Evolutionary conservation across 2,797 vertebrate species (phyloP).

Genomic region (Trachurus trachurus): DNA sequence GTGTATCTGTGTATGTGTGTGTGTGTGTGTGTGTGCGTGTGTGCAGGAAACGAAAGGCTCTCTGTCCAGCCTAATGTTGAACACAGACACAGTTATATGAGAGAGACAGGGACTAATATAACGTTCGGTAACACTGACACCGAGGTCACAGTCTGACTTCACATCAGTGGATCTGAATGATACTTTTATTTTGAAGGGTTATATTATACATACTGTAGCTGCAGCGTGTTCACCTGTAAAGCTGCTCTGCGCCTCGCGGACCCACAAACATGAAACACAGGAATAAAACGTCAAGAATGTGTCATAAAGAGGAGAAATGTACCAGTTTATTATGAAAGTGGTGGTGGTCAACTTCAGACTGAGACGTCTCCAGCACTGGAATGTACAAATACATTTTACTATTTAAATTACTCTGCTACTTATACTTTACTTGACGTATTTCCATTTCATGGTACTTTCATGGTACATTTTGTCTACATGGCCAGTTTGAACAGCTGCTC

Average conservation of each 20-base stretch:
- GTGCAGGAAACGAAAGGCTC: conserved; percentile 45
- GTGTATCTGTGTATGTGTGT: conserved; percentile 44
- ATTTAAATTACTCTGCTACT: too few species aligned
- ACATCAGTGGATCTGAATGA: conserved; percentile 20
- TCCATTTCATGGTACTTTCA: too few species aligned
- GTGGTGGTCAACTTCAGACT: neutral
- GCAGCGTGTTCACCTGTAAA: conserved; percentile 31
- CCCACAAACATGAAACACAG: neutral
- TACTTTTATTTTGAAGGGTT: conserved; percentile 64
- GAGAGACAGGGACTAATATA: conserved; percentile 44
- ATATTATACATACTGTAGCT: neutral
- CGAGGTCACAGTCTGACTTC: conserved; percentile 49
- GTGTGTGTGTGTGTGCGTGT: conserved; percentile 41
- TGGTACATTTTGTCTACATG: neutral
- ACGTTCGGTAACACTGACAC: conserved; percentile 31
- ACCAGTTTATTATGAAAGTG: neutral
- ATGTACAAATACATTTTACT: neutral
- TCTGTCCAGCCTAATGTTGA: conserved; percentile 62
- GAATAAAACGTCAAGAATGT: neutral
- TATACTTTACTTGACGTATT: too few species aligned
- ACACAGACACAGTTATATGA: conserved; percentile 64
- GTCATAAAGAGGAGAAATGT: neutral
- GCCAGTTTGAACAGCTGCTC: neutral
- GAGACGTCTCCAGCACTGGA: neutral
- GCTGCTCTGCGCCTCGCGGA: neutral